These are phyloP conservation scores for Rhizomys pruinosus DNA, from an alignment of 2,113 vertebrate species.

Conservation along the genomic window DNA sequence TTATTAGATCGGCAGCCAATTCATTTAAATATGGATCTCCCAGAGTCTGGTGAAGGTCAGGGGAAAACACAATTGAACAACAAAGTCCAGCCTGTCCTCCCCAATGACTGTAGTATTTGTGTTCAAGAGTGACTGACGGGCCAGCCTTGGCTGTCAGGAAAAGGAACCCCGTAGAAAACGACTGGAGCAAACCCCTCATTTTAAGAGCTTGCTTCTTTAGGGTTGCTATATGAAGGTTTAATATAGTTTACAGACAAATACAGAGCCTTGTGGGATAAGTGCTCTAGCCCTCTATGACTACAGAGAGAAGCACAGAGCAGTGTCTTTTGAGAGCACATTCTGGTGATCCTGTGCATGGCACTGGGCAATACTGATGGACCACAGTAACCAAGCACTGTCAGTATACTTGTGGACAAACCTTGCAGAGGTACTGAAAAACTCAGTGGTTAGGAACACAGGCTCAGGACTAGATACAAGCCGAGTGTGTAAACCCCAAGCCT, in stretches of 20 bases:
- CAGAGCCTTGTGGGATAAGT: neutral
- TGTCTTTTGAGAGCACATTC: neutral
- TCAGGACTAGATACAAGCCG: neutral
- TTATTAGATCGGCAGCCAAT: neutral
- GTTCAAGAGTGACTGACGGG: neutral
- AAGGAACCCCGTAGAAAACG: neutral
- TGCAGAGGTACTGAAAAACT: neutral
- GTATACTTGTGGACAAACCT: neutral
- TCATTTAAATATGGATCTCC: neutral
- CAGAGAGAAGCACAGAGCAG: neutral
- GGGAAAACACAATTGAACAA: neutral
- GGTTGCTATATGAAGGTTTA: neutral
- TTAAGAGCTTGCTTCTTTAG: neutral
- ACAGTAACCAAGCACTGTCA: neutral
- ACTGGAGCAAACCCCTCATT: neutral
- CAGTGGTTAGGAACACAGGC: neutral
- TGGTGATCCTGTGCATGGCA: neutral
- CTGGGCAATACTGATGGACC: neutral
- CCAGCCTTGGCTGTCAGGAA: no score
- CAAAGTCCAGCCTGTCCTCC: neutral
- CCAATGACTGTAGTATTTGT: accelerated
- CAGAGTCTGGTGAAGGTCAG: neutral
- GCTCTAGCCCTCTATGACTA: neutral
- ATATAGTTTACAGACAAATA: neutral
- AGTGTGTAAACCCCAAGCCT: neutral